phyloP scores from a whole-genome alignment of 1,140 invertebrate species.

The Apis florea region DNA sequence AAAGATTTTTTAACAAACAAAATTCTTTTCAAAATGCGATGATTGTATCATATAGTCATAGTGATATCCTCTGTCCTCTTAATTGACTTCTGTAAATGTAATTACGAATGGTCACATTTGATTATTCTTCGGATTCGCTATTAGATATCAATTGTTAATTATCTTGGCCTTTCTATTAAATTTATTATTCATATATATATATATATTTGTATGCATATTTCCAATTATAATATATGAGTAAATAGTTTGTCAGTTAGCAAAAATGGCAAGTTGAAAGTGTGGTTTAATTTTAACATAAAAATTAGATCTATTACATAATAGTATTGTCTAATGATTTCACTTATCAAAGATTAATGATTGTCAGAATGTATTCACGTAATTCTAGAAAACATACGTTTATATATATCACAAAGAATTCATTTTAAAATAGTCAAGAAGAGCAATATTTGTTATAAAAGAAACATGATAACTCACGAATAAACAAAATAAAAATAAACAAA shows the following conservation, averaged over 20 bases:
- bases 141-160: neutral
- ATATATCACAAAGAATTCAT: neutral
- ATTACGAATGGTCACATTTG: neutral
- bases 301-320: neutral
- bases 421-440: neutral
- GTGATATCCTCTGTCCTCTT: conserved; percentile 4
- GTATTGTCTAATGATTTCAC: neutral
- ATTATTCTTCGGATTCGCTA: neutral
- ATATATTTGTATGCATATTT: neutral
- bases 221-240: neutral
- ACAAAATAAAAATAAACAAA: too few relatives aligned
- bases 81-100: neutral
- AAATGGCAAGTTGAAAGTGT: neutral
- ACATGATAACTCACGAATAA: too few relatives aligned
- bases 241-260: neutral
- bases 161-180: conserved; percentile 32
- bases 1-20: neutral
- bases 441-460: neutral
- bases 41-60: too few relatives aligned
- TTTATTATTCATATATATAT: conserved; percentile 6
- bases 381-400: neutral
- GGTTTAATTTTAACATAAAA: neutral
- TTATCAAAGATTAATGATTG: neutral
- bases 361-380: too few relatives aligned
- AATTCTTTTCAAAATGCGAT: too few relatives aligned